Evolutionary conservation across 2,113 vertebrate species (phyloP), one percentile per base, ranked within the genome.

Genomic region (Lophura nycthemera): DNA sequence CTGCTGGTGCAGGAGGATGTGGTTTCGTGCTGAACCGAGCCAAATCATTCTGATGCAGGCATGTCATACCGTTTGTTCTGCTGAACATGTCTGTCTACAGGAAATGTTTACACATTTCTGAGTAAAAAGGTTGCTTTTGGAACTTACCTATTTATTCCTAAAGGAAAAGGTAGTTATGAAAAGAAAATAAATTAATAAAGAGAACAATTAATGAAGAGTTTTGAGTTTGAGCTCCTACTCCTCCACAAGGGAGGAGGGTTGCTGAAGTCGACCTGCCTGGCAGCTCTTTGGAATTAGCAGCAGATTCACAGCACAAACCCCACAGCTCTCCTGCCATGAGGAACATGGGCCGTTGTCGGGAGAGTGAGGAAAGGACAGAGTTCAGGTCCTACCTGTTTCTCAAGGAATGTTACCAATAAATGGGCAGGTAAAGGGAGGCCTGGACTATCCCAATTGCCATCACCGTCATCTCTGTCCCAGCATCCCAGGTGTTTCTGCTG

Each of bases 331-430:
- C 38, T 14, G 32, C 2, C 24, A 3, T 24, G 47, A 71, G 30
- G 43, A 86, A 61, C 5, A 4, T 6, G 7, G 18, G 13, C 2
- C 1, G 0, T 63, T 76, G 67, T 11, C 42, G 69, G 48, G 15
- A 22, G 16, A 65, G 27, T 22, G 8, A 85, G 21, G 15, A 47
- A 70, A 66, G 24, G 40, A 13, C 22, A 20, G 17, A 17, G 15
- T 11, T 78, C 27, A 50, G 12, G n/a, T 30, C 63, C 77, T 16
- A 73, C 22, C 47, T 5, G 8, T 4, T 2, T 1, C 1, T 48
- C 38, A 47, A 76, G 19, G 24, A 3, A 30, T 7, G 8, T 42
- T 66, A 38, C 5, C 13, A 22, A 29, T 38, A 82, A 82, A 38
- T 0, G 9, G 21, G 29, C 18, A 42, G 15, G 19, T n/a, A 43